A percentile compares a stretch with the other conserved stretches of the same genome.
Conservation (phyloP, 1,140 invertebrate genomes). For the Caenorhabditis tropicalis region DNA sequence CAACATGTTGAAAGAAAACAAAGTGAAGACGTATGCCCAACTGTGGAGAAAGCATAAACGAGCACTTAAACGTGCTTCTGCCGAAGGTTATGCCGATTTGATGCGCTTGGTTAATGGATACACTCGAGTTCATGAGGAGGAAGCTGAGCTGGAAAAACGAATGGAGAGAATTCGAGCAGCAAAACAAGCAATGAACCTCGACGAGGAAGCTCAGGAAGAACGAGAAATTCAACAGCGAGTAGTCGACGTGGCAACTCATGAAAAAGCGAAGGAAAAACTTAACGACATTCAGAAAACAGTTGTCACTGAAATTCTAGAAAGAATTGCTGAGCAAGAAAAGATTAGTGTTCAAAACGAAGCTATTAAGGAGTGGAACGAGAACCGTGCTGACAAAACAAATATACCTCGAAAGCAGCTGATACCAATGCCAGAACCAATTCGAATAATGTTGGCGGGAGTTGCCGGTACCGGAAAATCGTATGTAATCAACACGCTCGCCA, state of each 20-base stretch:
- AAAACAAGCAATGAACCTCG: not conserved
- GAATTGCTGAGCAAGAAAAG: too few species aligned
- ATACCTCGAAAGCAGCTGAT: not conserved
- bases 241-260: not conserved
- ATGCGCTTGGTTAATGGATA: not conserved
- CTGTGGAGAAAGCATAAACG: not conserved
- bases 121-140: not conserved
- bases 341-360: too few species aligned
- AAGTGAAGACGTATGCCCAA: not conserved
- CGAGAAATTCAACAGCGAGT: not conserved
- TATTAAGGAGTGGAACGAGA: too few species aligned
- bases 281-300: not conserved
- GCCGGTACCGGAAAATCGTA: not conserved
- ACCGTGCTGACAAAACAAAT: not conserved
- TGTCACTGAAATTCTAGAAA: too few species aligned
- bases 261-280: not conserved
- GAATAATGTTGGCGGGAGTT: not conserved
- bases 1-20: not conserved
- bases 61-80: not conserved
- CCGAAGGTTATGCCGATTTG: not conserved
- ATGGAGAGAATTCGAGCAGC: not conserved
- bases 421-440: not conserved
- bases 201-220: not conserved
- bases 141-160: not conserved
- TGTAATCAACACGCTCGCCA: not conserved